Evolutionary conservation across 35 echinoderm and acorn worm species (phyloP).

Genomic region (Acanthaster planci): DNA sequence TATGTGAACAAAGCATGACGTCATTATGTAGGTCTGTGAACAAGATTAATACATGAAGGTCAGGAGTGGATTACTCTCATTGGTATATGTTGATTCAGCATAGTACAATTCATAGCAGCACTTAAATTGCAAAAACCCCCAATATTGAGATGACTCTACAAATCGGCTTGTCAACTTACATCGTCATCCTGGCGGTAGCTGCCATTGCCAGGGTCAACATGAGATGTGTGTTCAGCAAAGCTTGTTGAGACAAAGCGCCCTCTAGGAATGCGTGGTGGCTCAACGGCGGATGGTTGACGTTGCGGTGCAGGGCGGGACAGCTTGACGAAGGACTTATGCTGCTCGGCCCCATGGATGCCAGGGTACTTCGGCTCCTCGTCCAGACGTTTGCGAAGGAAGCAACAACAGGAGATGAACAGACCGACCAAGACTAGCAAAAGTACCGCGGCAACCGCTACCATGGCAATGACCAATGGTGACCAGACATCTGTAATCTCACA

Average conservation of each 20-base stretch:
- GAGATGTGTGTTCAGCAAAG: not conserved
- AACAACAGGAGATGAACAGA: slow-evolving; percentile 34
- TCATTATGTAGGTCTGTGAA: too few relatives aligned
- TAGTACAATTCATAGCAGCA: too few relatives aligned
- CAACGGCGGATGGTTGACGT: not conserved
- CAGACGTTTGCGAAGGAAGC: slow-evolving; percentile 34
- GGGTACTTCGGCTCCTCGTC: slow-evolving; percentile 14
- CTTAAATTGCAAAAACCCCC: too few relatives aligned
- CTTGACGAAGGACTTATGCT: not conserved
- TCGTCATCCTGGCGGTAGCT: not conserved
- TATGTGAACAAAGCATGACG: too few relatives aligned
- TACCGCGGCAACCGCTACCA: slow-evolving; percentile 26
- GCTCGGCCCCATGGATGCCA: not conserved
- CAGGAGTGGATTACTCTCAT: too few relatives aligned
- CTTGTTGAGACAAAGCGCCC: not conserved
- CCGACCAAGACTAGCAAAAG: slow-evolving; percentile 29
- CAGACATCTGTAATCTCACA: slow-evolving; percentile 36
- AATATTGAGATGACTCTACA: too few relatives aligned
- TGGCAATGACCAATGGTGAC: slow-evolving; percentile 35
- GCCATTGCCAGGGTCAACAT: not conserved
- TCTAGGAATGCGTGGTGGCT: not conserved
- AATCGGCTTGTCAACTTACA: not conserved
- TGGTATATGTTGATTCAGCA: too few relatives aligned
- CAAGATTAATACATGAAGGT: too few relatives aligned
- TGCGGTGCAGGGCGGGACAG: not conserved